Evolutionary conservation across 2,888 invertebrate genomes (phyloP).

Genomic region (Leptinotarsa juncta): DNA sequence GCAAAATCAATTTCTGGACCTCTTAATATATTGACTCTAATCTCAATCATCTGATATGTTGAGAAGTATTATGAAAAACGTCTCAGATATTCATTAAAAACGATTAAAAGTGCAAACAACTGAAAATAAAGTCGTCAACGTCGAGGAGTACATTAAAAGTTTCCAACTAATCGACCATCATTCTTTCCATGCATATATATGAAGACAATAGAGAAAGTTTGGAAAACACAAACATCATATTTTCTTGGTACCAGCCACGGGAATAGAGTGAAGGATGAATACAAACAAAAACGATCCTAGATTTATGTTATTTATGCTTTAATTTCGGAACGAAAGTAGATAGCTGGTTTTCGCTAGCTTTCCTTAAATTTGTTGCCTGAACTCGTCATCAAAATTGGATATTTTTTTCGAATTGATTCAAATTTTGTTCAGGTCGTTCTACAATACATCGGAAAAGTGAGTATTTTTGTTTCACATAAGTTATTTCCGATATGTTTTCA

Average conservation of each 20-base stretch:
- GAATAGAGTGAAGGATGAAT: constrained; percentile 10
- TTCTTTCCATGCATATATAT: constrained; percentile 7
- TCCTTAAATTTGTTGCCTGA: not conserved
- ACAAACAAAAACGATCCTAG: not conserved
- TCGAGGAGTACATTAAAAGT: constrained; percentile 7
- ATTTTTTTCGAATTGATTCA: not conserved
- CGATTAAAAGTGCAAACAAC: not conserved
- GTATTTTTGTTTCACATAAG: too few relatives aligned
- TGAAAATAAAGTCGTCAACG: not conserved
- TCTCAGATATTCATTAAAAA: not conserved
- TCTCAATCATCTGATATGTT: too few relatives aligned
- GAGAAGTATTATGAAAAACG: not conserved
- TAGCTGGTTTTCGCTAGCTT: not conserved
- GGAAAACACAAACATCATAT: constrained; percentile 15
- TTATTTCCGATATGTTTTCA: too few relatives aligned
- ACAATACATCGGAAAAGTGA: too few relatives aligned
- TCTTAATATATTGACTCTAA: too few relatives aligned
- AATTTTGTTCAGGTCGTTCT: too few relatives aligned
- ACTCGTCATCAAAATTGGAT: not conserved
- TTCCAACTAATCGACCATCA: not conserved
- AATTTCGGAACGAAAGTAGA: not conserved
- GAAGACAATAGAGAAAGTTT: constrained; percentile 5
- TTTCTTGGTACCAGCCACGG: constrained; percentile 8
- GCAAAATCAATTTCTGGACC: too few relatives aligned
- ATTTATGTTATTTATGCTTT: not conserved